Evolutionary conservation across 2,888 invertebrate genomes (phyloP), one percentile per base, ranked within the genome.

Genomic region (Macrosiphum euphorbiae): DNA sequence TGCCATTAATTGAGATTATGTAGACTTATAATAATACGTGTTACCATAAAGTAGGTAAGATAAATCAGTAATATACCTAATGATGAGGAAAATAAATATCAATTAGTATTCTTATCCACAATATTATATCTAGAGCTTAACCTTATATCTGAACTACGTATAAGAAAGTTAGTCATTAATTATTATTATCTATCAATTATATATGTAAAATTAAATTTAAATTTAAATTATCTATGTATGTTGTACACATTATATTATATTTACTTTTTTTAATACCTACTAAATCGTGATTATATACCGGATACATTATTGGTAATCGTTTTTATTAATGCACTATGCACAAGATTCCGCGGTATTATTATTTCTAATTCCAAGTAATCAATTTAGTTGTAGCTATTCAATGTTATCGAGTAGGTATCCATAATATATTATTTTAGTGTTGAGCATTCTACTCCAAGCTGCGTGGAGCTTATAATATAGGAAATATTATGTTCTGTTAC

Each of bases 231-330:
- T n/a, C n/a, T n/a, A 78, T 78, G 78, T 35, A 78, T 78, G n/a
- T 35, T 35, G 35, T 78, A 78, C 16, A 20, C 35, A 78, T 35
- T 78, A 78, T 78, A 78, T 35, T 35, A 35, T 35, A 78, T 78
- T 35, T 78, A 78, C 7, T 78, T 78, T 78, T 78, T 35, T 35
- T 58, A 52, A 55, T 55, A 7, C 20, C 35, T 78, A 78, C 78
- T 35, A 35, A 78, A 78, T 35, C 20, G 20, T 35, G 78, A 78
- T 78, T 78, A 78, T 35, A 35, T 35, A 78, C 20, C 88, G 35
- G 78, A 78, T 78, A 78, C 78, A 78, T 78, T 78, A 78, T 78
- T 35, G 78, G 78, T 78, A 78, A 78, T 78, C 35, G 78, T 78
- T 78, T 78, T 78, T 78, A 35, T 88, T 55, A 35, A 78, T 35